These are phyloP conservation scores for Idris sp. DNA, from an alignment of 1,140 invertebrate species.

Conservation along the genomic window DNA sequence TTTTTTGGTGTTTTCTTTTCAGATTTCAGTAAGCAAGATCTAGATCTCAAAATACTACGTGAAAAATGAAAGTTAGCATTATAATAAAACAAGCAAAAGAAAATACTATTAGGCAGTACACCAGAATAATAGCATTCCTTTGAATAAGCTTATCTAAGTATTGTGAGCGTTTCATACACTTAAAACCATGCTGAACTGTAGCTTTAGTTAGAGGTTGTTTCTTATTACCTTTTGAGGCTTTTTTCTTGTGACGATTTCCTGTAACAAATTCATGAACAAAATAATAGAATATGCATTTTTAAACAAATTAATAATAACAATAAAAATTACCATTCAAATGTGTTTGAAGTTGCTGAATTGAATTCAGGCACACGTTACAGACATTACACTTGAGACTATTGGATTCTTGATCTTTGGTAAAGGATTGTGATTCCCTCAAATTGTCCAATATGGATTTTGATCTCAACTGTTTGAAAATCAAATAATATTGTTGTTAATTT, in stretches of 20 bases:
- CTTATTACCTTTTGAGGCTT: slow-evolving; percentile 76
- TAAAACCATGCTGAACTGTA: slow-evolving; percentile 61
- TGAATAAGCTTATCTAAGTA: slow-evolving; percentile 64
- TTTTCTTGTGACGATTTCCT: slow-evolving; percentile 77
- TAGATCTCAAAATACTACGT: slow-evolving; percentile 52
- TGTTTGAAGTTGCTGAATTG: slow-evolving; percentile 78
- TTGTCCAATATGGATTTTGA: slow-evolving; percentile 76
- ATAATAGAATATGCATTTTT: too few relatives aligned
- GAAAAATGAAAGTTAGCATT: slow-evolving; percentile 63
- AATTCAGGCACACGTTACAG: slow-evolving; percentile 78
- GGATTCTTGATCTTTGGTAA: slow-evolving; percentile 75
- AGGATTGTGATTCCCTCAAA: slow-evolving; percentile 74
- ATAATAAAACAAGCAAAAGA: slow-evolving; percentile 66
- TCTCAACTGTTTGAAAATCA: slow-evolving; percentile 70
- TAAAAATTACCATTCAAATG: slow-evolving; percentile 76
- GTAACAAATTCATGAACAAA: too few relatives aligned
- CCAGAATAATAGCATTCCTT: slow-evolving; percentile 63
- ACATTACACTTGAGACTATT: slow-evolving; percentile 77
- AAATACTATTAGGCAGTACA: slow-evolving; percentile 65
- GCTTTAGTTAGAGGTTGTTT: slow-evolving; percentile 40
- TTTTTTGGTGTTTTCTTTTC: slow-evolving; percentile 21
- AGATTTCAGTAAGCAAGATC: slow-evolving; percentile 1
- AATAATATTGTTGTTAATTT: too few relatives aligned
- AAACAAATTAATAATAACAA: slow-evolving; percentile 1
- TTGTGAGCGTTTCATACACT: slow-evolving; percentile 62